Base-by-base conservation (phyloP, 2,888 invertebrate species). In the Pristionchus fissidentatus region DNA sequence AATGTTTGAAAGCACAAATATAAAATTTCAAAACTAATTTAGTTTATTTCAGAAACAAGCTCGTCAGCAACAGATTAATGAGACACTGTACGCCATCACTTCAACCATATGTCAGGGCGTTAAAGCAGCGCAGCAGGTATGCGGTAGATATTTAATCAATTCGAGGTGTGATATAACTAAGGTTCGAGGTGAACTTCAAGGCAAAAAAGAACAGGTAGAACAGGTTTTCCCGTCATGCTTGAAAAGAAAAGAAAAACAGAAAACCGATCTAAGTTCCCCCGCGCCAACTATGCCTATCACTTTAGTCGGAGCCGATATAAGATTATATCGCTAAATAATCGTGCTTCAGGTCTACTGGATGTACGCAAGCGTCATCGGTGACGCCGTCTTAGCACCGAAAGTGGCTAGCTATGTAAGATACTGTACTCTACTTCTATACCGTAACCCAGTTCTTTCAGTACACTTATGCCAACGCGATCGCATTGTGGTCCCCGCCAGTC, bases 121-220 rank as follows among this genome's bases (percentile, higher is more conserved):
- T n/a, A 79, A 79, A 29, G 55, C 55, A 13, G 55, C 57, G n/a
- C 79, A 79, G 41, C 79, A 79, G 57, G 79, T 79, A 1, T 22
- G n/a, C 22, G 15, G n/a, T 55, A 4, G 4, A 55, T 70, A 41
- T 26, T 70, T 43, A 70, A 41, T 38, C 15, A 41, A 41, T 22
- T 10, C n/a, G n/a, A n/a, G n/a, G n/a, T n/a, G n/a, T n/a, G n/a
- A n/a, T n/a, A n/a, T n/a, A n/a, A n/a, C n/a, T n/a, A n/a, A n/a
- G n/a, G n/a, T n/a, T n/a, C n/a, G n/a, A n/a, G n/a, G n/a, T n/a
- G n/a, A n/a, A n/a, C n/a, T n/a, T n/a, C n/a, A n/a, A n/a, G n/a
- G n/a, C n/a, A n/a, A n/a, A n/a, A n/a, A n/a, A n/a, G n/a, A n/a
- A n/a, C n/a, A n/a, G n/a, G n/a, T n/a, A n/a, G n/a, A n/a, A n/a